Percentiles rank a stretch among this genome's conserved stretches.
Conservation (phyloP, 2,797 vertebrate genomes). For the Adelosebastes latens region DNA sequence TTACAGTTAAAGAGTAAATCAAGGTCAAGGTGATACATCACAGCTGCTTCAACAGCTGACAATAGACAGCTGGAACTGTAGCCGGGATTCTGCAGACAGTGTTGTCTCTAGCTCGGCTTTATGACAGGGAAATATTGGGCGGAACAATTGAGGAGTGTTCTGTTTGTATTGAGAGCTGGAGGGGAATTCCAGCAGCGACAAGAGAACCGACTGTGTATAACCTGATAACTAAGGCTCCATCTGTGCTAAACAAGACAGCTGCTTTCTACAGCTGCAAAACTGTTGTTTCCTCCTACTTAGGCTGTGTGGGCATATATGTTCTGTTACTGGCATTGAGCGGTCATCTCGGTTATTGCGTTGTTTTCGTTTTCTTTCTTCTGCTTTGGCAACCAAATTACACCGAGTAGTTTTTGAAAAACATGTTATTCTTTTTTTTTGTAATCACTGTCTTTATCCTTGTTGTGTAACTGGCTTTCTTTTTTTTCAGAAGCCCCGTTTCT, state of each 20-base stretch:
- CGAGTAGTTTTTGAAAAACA: background rate
- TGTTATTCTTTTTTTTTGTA: background rate
- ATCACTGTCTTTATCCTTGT: background rate
- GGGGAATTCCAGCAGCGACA: background rate
- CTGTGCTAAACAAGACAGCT: background rate
- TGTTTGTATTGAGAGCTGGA: background rate
- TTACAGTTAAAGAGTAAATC: background rate
- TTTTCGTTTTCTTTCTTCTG: background rate
- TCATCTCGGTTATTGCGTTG: background rate
- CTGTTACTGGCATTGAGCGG: background rate
- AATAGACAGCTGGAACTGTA: background rate
- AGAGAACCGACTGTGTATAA: rapidly evolving
- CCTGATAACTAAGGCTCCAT: background rate
- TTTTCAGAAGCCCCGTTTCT: too few species aligned
- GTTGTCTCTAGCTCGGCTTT: background rate
- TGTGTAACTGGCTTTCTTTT: background rate
- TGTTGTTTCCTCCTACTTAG: background rate
- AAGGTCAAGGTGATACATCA: background rate
- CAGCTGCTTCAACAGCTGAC: background rate
- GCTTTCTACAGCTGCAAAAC: background rate
- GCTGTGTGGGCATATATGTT: background rate
- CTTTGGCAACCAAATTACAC: background rate
- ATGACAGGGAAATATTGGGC: rapidly evolving
- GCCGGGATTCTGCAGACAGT: too few species aligned
- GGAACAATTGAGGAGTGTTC: background rate